Base-by-base conservation (phyloP, 1,140 invertebrate genomes). In the Vanessa atalanta region DNA sequence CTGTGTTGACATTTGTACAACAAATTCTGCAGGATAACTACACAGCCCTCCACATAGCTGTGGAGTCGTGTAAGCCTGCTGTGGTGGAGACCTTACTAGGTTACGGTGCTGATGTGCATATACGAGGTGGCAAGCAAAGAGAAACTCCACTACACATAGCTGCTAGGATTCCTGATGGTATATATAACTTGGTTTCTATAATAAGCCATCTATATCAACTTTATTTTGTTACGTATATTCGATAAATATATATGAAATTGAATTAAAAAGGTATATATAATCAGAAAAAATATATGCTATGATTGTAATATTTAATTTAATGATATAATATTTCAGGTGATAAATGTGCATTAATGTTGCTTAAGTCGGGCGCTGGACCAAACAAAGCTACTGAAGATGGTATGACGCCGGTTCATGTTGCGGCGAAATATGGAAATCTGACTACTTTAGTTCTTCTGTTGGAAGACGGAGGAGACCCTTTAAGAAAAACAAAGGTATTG, bases 21-120 rank as follows among this genome's bases (percentile, higher is more conserved):
- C 2, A 60, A 13, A 26, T 55, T 61, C 72, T 76, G 4, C 75
- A 99, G 97, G 98, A 99, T 85, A 98, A 99, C 85, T 99, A 98
- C 88, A 99, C 99, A 23, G 98, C 99, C n/a, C 93, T 99, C 0
- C 99, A 99, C 86, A 97, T 99, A 80, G 99, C 98, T n/a, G 98
- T 99, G 4, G 97, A 99, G 92, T 97, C 97, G 50, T 97, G 97
- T 70, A 99, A 99, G 88, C 98, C 98, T 12, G 95, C 97, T 31
- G 98, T 99, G 7, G 99, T 99, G 15, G 99, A 99, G 93, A 98
- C 98, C 1, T 93, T 99, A 31, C 93, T 99, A 2, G 99, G 99
- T 7, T 98, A 97, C 88, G 99, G 99, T 43, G 99, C 99, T 5
- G 97, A 99, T 89, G 98, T 99, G 5, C 98, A 99, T 91, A 96